These are phyloP conservation scores for Phaonia tiefii DNA, from an alignment of 2,888 invertebrate species.

Conservation along the genomic window DNA sequence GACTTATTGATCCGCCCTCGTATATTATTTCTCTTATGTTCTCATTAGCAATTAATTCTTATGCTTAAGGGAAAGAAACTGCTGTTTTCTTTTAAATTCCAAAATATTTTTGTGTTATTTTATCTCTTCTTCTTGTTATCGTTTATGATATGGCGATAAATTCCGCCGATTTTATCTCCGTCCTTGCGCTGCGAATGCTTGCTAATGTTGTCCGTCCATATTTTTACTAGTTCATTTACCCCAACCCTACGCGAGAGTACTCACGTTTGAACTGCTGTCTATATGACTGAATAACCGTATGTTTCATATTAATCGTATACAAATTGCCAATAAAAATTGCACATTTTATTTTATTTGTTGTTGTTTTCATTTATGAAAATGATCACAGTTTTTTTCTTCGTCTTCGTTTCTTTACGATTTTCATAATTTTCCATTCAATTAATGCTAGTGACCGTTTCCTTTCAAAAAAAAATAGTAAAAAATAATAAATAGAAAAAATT, in stretches of 20 bases:
- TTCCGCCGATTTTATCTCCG: neutral
- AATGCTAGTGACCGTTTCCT: neutral
- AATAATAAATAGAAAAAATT: conserved; percentile 13
- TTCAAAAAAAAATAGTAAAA: neutral
- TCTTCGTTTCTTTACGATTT: neutral
- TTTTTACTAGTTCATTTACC: conserved; percentile 34
- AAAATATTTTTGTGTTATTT: neutral
- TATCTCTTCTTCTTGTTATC: neutral
- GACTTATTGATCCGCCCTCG: too few relatives aligned
- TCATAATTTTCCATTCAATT: conserved; percentile 2
- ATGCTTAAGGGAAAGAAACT: too few relatives aligned
- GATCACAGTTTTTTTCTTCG: neutral
- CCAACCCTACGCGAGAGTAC: neutral
- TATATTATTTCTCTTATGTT: too few relatives aligned
- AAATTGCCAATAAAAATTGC: conserved; percentile 42
- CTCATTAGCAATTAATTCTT: too few relatives aligned
- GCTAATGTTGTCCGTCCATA: neutral
- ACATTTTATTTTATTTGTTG: neutral
- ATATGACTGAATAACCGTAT: conserved; percentile 18
- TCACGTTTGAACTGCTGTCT: conserved; percentile 23
- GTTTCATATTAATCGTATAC: conserved; percentile 51
- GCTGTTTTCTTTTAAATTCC: too few relatives aligned
- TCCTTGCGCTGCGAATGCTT: conserved; percentile 8
- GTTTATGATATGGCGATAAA: neutral
- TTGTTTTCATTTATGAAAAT: conserved; percentile 1